Evolutionary conservation across 2,113 vertebrate species (phyloP).

Genomic region (Stercorarius parasiticus): DNA sequence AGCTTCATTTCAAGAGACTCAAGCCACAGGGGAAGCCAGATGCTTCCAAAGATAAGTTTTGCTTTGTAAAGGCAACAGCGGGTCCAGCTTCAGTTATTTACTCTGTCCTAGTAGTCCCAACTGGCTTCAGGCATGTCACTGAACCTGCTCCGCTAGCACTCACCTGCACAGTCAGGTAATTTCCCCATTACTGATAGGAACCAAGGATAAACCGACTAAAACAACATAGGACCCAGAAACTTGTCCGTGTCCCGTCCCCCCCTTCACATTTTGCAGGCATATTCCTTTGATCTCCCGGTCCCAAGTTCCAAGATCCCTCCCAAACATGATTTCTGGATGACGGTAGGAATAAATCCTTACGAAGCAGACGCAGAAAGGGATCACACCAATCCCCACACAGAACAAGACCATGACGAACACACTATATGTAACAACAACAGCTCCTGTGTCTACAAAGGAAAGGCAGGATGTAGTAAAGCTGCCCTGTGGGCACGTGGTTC

Average conservation of each 20-base stretch:
- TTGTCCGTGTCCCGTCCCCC: too few species aligned
- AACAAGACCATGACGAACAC: rapidly evolving
- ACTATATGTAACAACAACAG: neutral
- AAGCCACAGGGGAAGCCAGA: neutral
- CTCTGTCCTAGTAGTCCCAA: neutral
- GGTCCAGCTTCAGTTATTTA: neutral
- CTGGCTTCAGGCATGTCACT: neutral
- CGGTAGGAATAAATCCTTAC: neutral
- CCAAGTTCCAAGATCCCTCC: neutral
- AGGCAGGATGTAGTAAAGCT: neutral
- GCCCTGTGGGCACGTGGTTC: neutral
- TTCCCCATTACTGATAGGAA: neutral
- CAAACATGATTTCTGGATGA: neutral
- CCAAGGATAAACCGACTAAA: neutral
- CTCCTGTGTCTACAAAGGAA: neutral
- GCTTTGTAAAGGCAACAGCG: neutral
- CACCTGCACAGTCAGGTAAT: neutral
- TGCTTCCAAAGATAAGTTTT: neutral
- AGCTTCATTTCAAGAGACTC: neutral
- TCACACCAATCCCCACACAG: rapidly evolving
- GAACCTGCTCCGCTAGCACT: neutral
- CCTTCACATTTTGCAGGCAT: neutral
- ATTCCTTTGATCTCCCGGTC: neutral
- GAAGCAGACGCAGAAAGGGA: neutral
- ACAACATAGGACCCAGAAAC: neutral